Evolutionary conservation across 2,113 vertebrate species (phyloP), one percentile per base, ranked within the genome.

Genomic region (Grallaria varia): DNA sequence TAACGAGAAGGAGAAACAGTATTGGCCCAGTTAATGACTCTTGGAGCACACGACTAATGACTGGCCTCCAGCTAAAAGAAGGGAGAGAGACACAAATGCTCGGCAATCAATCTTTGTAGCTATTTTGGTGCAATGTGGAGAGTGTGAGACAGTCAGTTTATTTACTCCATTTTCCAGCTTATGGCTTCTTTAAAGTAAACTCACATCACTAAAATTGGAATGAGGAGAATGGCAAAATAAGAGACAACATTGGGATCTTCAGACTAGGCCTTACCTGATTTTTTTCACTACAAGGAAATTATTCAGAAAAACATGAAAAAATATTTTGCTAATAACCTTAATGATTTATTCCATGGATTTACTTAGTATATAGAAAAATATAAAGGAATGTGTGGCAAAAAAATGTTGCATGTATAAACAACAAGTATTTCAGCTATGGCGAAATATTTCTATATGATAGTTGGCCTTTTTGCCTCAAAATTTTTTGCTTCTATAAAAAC

Each of bases 381-480:
- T 14, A 56, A 56, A 40, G 25, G 5, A 22, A 2, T 14, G 2
- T 60, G 85, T 78, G 35, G 8, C n/a, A 72, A 24, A 39, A 24
- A 53, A 67, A 40, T 35, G 8, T 42, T 83, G 16, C 13, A 31
- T 53, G 18, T 83, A 50, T 37, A 58, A 40, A 45, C 52, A 73
- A 33, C 2, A 16, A 33, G 52, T 27, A 4, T 78, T 79, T 62
- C 20, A 52, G 45, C 42, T 25, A 93, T n/a, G 42, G 53, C 37
- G 68, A 93, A 79, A 78, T 84, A 64, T 81, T 93, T 93, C 17
- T 24, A n/a, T 66, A 82, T 55, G 19, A 40, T 58, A 81, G 12
- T 45, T 13, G 24, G 10, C 44, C 27, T 69, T 90, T 69, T 53
- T 67, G 27, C 19, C 45, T 90, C 47, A 73, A 56, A 72, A 85